Base-by-base conservation (phyloP, 2,797 vertebrate genomes). In the Harpagifer antarcticus region DNA sequence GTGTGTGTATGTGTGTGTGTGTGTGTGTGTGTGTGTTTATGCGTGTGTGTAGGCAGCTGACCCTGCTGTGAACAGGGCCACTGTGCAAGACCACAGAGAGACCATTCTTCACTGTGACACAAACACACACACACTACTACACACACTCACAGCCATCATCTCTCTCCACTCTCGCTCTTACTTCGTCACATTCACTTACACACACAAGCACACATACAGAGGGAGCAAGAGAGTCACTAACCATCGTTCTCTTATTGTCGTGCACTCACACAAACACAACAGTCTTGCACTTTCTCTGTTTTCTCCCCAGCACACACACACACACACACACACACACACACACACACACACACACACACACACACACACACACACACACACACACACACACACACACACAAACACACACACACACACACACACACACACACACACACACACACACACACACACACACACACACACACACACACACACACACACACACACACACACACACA, bases 1-100 rank as follows among this genome's bases (percentile, higher is more conserved):
- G n/a, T n/a, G n/a, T n/a, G n/a, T n/a, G n/a, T n/a, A n/a, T n/a
- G n/a, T n/a, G n/a, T n/a, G n/a, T 57, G 55, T 20, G 56, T 43
- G 73, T 63, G 76, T 77, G 68, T 68, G 54, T 69, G 60, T 76
- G 80, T 75, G 69, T 56, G 80, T 75, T 69, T 56, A 62, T 9
- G 50, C 14, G 68, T 45, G 54, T 60, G 61, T 54, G 62, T 50
- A 84, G 71, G 91, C 92, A 93, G 92, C 92, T 92, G 91, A 93
- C 89, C 91, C 80, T 85, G 79, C 76, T 82, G 86, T 88, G 86
- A 92, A 92, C 83, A 91, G 86, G 81, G 54, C 84, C 78, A 90
- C 89, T 92, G 86, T 92, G 85, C 87, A 50, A 75, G 60, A 78
- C 88, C 84, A 93, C 91, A 93, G 89, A 91, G 89, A 74, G 67